These are phyloP conservation scores for Terrapene triunguis DNA, from an alignment of 2,113 vertebrate genomes.

Conservation along the genomic window DNA sequence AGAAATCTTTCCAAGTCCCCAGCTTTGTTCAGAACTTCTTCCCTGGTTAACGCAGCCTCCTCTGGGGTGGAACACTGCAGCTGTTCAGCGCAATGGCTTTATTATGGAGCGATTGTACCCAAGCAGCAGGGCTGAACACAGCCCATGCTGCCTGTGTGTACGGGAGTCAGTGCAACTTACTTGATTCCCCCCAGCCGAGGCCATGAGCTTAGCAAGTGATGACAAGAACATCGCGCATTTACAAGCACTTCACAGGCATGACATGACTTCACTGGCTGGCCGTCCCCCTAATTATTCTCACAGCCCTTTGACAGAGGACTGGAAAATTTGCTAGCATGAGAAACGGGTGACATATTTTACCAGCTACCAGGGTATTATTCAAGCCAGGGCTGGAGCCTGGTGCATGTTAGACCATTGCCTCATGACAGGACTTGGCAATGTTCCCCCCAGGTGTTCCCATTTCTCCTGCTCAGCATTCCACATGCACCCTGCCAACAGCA, in stretches of 20 bases:
- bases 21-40: background rate
- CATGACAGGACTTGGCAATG: fast-evolving
- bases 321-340: background rate
- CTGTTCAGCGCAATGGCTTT: background rate
- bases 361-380: fast-evolving
- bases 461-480: background rate
- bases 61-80: background rate
- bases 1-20: background rate
- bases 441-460: fast-evolving
- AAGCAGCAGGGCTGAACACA: background rate
- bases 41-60: background rate
- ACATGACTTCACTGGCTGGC: background rate
- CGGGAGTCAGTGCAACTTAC: background rate
- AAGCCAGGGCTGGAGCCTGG: background rate
- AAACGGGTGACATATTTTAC: background rate
- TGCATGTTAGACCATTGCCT: fast-evolving
- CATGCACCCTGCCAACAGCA: background rate
- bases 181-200: background rate
- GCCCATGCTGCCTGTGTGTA: background rate
- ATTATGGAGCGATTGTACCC: no score
- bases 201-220: background rate
- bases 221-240: background rate
- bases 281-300: background rate
- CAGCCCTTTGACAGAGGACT: background rate
- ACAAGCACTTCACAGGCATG: background rate